A percentile compares a stretch with the other conserved stretches of the same genome.
These are phyloP conservation scores for Drosophila conformis DNA, from an alignment of 2,888 invertebrate genomes.

Conservation along the genomic window DNA sequence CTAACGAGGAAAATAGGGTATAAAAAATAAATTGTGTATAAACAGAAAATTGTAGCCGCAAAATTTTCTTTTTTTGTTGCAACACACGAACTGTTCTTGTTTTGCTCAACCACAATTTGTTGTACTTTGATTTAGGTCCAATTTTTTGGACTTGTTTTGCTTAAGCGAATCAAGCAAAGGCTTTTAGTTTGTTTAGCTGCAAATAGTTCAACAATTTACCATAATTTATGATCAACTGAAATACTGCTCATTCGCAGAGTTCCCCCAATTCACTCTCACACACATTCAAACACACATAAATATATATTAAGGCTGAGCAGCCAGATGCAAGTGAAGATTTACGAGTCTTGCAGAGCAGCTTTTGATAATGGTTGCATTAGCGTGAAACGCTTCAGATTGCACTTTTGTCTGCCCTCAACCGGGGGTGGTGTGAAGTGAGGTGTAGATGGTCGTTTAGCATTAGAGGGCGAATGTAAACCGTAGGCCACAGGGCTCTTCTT, in stretches of 20 bases:
- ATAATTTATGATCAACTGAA: slow-evolving; percentile 63
- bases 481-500: slow-evolving; percentile 38
- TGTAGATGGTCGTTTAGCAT: slow-evolving; percentile 24
- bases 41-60: slow-evolving; percentile 26
- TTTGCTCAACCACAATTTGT: slow-evolving; percentile 55
- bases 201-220: slow-evolving; percentile 67
- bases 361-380: slow-evolving; percentile 77
- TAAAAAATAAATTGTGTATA: slow-evolving; percentile 15
- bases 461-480: slow-evolving; percentile 52
- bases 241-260: slow-evolving; percentile 14
- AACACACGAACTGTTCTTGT: slow-evolving; percentile 14
- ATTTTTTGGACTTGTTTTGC: slow-evolving; percentile 25
- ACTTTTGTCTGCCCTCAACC: slow-evolving; percentile 47
- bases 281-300: slow-evolving; percentile 56
- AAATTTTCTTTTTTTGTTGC: not conserved
- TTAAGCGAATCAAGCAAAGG: slow-evolving; percentile 58
- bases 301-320: slow-evolving; percentile 73
- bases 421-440: slow-evolving; percentile 2
- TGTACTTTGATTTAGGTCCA: slow-evolving; percentile 46
- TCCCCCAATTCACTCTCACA: slow-evolving; percentile 17
- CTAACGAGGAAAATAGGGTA: not conserved
- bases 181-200: slow-evolving; percentile 44
- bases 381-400: slow-evolving; percentile 69
- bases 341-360: slow-evolving; percentile 60
- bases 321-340: slow-evolving; percentile 74